These are phyloP conservation scores for Dicranocentrus wangi DNA, from an alignment of 2,888 invertebrate species.

Conservation along the genomic window DNA sequence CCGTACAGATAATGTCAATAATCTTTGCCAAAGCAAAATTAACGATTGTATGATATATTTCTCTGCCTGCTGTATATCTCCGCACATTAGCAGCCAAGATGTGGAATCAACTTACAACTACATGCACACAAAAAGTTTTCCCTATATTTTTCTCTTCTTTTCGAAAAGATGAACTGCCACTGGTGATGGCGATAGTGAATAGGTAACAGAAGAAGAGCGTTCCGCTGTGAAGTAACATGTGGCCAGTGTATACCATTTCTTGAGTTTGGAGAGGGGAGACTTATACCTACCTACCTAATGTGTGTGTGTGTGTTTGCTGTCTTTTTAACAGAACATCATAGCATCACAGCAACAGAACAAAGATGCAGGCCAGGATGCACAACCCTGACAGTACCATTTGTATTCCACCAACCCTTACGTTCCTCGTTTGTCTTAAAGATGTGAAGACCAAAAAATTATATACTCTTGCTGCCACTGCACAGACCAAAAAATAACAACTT, in stretches of 20 bases:
- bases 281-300: constrained; percentile 25
- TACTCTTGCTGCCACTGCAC: not conserved
- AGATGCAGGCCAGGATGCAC: constrained; percentile 35
- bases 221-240: constrained; percentile 43
- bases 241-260: constrained; percentile 53
- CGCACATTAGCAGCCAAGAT: no score
- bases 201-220: constrained; percentile 32
- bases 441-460: constrained; percentile 44
- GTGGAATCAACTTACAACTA: no score
- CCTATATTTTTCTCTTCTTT: not conserved
- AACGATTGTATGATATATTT: no score
- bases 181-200: no score
- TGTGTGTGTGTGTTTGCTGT: constrained; percentile 39
- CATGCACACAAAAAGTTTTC: not conserved
- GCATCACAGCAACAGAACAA: constrained; percentile 28
- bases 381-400: constrained; percentile 56
- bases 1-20: constrained; percentile 36
- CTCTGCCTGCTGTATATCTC: no score
- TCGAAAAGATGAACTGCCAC: constrained; percentile 29
- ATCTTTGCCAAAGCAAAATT: constrained; percentile 43
- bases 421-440: constrained; percentile 46
- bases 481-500: constrained; percentile 20
- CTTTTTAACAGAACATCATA: constrained; percentile 52
- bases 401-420: constrained; percentile 42
- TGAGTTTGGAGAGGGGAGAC: constrained; percentile 43